Base-by-base conservation (phyloP, 1,140 invertebrate species). In the Aphelenchoides besseyi region DNA sequence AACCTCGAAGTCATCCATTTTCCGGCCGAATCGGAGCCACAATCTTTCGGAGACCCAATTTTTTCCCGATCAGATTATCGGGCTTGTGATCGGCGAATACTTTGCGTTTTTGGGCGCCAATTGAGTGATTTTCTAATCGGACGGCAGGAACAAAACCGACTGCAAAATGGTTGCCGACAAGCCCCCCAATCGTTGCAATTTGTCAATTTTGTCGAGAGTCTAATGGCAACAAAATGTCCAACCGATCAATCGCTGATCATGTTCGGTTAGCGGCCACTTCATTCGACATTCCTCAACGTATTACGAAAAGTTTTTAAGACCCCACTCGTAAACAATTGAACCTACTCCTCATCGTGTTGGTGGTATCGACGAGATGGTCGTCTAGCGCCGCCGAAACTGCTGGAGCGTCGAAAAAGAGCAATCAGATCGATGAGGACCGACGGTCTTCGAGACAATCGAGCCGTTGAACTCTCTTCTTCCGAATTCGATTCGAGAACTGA, bases 331-430 rank as follows among this genome's bases (percentile, higher is more conserved):
- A 63, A 29, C 61, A 23, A 3, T 3, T 18, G 8, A 66, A 72
- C 59, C 41, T 48, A 76, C 73, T 69, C 74, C 35, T 78, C 63
- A 28, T 67, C 26, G 69, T 41, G n/a, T 28, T 37, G 16, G 3
- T 32, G 18, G 29, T 74, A 37, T 32, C 33, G 68, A 35, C 37
- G 41, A 2, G 28, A 26, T 16, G 59, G 26, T 1, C 23, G 28
- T 33, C 74, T 28, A 3, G 23, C 32, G 2, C 55, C 37, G 29
- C 72, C 72, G 64, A 74, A 74, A 29, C 67, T 70, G 33, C 55
- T 63, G 1, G 76, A 78, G n/a, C 76, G 71, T 16, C 76, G 75
- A 41, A 78, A 78, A 1, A 78, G 53, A 12, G 76, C 67, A n/a
- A 78, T 64, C 3, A 78, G 62, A 37, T 78, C 76, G 3, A 71